These are phyloP conservation scores for Homalodisca vitripennis DNA, from an alignment of 1,140 invertebrate genomes.

Conservation along the genomic window DNA sequence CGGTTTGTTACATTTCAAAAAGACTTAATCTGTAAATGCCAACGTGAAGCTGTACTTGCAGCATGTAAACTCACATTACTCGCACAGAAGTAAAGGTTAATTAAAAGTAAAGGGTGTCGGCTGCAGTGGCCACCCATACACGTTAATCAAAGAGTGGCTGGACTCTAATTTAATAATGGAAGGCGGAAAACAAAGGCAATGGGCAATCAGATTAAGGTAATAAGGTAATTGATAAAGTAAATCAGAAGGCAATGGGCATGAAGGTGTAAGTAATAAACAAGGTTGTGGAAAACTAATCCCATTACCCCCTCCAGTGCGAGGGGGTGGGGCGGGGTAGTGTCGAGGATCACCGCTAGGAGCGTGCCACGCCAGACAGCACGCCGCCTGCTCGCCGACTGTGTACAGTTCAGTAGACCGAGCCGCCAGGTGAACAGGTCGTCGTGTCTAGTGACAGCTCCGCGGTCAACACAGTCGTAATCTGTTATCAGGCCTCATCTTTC, in stretches of 20 bases:
- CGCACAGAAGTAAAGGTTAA: too few relatives aligned
- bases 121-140: not conserved
- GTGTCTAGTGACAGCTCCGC: too few relatives aligned
- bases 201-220: conserved; percentile 19
- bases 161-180: not conserved
- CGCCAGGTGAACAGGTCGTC: too few relatives aligned
- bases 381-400: too few relatives aligned
- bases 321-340: not conserved
- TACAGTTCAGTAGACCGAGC: too few relatives aligned
- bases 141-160: not conserved
- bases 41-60: too few relatives aligned
- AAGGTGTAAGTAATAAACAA: conserved; percentile 24
- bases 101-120: too few relatives aligned
- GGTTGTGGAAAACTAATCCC: conserved; percentile 25
- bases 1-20: too few relatives aligned
- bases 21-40: too few relatives aligned
- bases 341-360: not conserved
- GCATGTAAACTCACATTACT: too few relatives aligned
- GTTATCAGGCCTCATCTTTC: not conserved
- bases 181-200: conserved; percentile 3
- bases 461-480: not conserved
- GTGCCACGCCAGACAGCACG: not conserved
- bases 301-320: conserved; percentile 15
- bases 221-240: conserved; percentile 25
- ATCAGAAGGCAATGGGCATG: conserved; percentile 17